Base-by-base conservation (phyloP, 2,797 vertebrate genomes). In the Bryconaethiops microstoma region DNA sequence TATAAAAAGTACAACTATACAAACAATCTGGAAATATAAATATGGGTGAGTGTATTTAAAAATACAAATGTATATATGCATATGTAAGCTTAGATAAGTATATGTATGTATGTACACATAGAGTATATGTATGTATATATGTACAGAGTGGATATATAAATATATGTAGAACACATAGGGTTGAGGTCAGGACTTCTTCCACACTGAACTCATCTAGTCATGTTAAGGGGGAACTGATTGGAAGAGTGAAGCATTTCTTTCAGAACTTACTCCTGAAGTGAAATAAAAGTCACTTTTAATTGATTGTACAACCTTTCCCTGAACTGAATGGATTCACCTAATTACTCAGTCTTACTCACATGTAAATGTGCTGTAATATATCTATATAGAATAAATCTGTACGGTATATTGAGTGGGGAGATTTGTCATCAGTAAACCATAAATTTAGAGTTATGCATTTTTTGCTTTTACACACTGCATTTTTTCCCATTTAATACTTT, bases 401-500 rank as follows among this genome's bases (percentile, higher is more conserved):
- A 40, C 40, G 52, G 60, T 60, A 40, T 82, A 74, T 54, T 35
- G 67, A 84, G 65, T 73, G 76, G 83, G 70, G 52, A 75, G n/a
- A 82, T 86, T 67, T 80, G 65, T 81, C 80, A 86, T 70, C 82
- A 84, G 62, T 80, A 82, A 23, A 74, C 64, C 45, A 74, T 81
- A 70, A 77, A 82, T 78, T 71, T 29, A 60, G 68, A 78, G 68
- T 77, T 76, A 50, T 75, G 75, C 60, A 78, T 72, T 77, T 59
- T 48, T 67, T 52, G 48, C 4, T 77, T 87, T 83, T 72, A 71
- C 50, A 62, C 59, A 65, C 78, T 59, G 14, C 29, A 39, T 60
- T 65, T 55, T 76, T 75, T 82, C 60, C 72, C 45, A 82, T 14
- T 5, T 40, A 74, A 73, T 81, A 69, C 69, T 76, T 82, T 62